A percentile compares a stretch with the other conserved stretches of the same genome.
phyloP scores from a whole-genome alignment of 64 coral and sea anemone species.

The Dendronephthya gigantea region DNA sequence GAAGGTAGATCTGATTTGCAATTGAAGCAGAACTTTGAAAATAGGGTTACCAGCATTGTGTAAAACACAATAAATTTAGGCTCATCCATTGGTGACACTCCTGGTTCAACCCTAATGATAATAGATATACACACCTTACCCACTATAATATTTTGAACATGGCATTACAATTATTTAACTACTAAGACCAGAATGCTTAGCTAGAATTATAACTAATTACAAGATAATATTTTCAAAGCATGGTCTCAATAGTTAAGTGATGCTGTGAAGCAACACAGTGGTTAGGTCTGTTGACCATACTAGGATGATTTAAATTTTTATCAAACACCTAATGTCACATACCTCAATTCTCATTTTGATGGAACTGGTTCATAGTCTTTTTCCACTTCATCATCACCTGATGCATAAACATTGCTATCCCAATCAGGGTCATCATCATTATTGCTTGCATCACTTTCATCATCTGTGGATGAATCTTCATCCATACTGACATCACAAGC shows the following conservation, averaged over 20 bases:
- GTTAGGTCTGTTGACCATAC: too few species aligned
- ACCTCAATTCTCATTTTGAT: not conserved
- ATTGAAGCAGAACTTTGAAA: not conserved
- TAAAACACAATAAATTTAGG: conserved; percentile 8
- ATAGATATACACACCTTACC: not conserved
- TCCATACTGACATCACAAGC: not conserved
- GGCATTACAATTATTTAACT: too few species aligned
- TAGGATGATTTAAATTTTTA: not conserved
- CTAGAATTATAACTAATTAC: too few species aligned
- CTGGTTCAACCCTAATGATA: not conserved
- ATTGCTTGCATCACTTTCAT: not conserved
- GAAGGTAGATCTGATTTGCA: not conserved
- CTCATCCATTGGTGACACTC: not conserved
- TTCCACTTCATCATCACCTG: conserved; percentile 4
- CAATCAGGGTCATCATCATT: not conserved
- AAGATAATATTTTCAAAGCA: too few species aligned
- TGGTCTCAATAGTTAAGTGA: too few species aligned
- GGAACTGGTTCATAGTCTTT: not conserved
- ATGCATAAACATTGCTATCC: not conserved
- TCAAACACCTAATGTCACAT: not conserved
- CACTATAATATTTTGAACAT: too few species aligned
- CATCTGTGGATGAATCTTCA: not conserved
- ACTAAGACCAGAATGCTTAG: too few species aligned
- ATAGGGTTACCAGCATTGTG: not conserved
- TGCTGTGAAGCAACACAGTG: too few species aligned